Evolutionary conservation across 2,888 invertebrate genomes (phyloP), one percentile per base, ranked within the genome.

Genomic region (Drosophila anomalipes): DNA sequence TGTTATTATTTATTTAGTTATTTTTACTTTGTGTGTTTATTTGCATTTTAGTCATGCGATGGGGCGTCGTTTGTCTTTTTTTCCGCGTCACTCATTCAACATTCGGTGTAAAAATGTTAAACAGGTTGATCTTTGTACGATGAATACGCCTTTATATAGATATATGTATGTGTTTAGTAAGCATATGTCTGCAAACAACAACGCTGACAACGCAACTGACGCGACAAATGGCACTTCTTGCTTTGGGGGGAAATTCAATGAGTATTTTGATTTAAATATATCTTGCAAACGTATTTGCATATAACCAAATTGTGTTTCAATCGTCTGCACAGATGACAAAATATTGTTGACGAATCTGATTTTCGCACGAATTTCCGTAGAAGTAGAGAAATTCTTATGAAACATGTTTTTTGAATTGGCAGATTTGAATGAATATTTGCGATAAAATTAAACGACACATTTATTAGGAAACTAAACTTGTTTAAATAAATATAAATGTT

Each of bases 41-140:
- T 80, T 86, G 79, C 83, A 83, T 86, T 79, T 86, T 65, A 79
- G 83, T 86, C 89, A 83, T 83, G 86, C 81, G 77, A 84, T 44
- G 68, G 73, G 47, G 62, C 63, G 49, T 41, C 52, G 60, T 57
- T 57, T 28, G 26, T 39, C 12, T 37, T 16, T 39, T 32, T 19
- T 58, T 52, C 47, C 61, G 68, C 74, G 53, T 63, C 75, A 85
- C 62, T 79, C 81, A 77, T 79, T 81, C 58, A 69, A 32, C 62
- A 72, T 67, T 74, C 79, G 59, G 57, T 88, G 86, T 88, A 81
- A 85, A 86, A 77, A 77, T 81, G 70, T 62, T 74, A 72, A 86
- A 44, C 76, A 81, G 65, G 47, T 76, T 82, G 82, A 81, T 78
- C 82, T 78, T 62, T 75, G 67, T 35, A 35, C 83, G 58, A 28